A percentile compares a stretch with the other conserved stretches of the same genome.
Evolutionary conservation across 1,140 invertebrate species (phyloP).

Genomic region (Aphidius ervi): DNA sequence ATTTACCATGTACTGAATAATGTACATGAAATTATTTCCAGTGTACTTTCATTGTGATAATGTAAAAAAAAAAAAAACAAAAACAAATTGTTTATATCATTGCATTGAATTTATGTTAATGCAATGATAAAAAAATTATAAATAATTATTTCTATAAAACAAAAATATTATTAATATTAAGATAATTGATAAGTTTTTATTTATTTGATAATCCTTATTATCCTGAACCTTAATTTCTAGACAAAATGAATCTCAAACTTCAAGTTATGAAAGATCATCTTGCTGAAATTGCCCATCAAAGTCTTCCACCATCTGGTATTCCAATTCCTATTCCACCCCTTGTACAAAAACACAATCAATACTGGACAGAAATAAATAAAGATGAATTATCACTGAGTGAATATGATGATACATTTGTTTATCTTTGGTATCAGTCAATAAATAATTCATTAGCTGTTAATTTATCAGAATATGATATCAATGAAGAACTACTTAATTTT

Average conservation of each 20-base stretch:
- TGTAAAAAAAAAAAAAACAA: neutral
- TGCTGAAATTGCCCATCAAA: conserved; percentile 41
- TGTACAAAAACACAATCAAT: conserved; percentile 25
- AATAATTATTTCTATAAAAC: conserved; percentile 16
- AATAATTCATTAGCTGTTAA: conserved; percentile 24
- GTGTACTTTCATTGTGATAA: neutral
- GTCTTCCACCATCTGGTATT: conserved; percentile 42
- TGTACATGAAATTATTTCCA: neutral
- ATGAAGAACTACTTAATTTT: conserved; percentile 17
- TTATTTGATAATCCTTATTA: conserved; percentile 9
- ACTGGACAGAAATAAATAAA: conserved; percentile 18
- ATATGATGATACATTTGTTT: conserved; percentile 39
- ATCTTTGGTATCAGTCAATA: conserved; percentile 36
- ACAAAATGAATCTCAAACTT: conserved; percentile 29
- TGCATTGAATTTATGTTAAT: neutral
- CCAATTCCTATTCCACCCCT: conserved; percentile 29
- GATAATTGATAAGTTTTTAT: neutral
- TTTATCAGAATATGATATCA: conserved; percentile 13
- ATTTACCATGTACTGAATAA: conserved; percentile 40
- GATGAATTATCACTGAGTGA: conserved; percentile 29
- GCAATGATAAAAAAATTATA: neutral
- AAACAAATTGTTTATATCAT: conserved; percentile 16
- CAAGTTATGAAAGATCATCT: conserved; percentile 32
- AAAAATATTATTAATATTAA: conserved; percentile 10
- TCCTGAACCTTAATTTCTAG: conserved; percentile 28